These are phyloP conservation scores for Lipophrys pholis DNA, from an alignment of 2,113 vertebrate species.

Conservation along the genomic window DNA sequence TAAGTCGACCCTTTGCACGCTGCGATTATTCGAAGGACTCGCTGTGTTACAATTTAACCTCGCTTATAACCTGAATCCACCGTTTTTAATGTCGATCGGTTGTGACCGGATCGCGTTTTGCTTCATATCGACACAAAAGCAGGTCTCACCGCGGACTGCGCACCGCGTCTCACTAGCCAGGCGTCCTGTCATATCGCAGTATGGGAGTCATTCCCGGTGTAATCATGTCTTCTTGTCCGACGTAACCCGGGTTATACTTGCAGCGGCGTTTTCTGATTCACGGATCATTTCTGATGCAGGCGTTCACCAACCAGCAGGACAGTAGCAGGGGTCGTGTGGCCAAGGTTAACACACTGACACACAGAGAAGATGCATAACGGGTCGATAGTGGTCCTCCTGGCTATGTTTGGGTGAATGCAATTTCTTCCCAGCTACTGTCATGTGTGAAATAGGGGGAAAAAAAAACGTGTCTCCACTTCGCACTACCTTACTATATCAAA, in stretches of 20 bases:
- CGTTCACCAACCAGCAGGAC: constrained; percentile 20
- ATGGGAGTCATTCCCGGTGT: constrained; percentile 17
- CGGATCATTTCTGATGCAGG: constrained; percentile 1
- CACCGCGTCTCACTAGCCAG: constrained; percentile 17
- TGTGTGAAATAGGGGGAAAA: too few relatives aligned
- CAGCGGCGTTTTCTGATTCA: not conserved
- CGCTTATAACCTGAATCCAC: not conserved
- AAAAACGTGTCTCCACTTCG: too few relatives aligned
- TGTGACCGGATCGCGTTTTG: not conserved
- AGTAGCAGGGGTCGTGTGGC: constrained; percentile 47
- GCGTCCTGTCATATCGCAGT: constrained; percentile 29
- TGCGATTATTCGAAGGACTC: constrained; percentile 41
- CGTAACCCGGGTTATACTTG: not conserved
- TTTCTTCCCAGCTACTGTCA: too few relatives aligned
- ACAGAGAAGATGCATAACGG: constrained; percentile 22
- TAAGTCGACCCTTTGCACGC: constrained; percentile 47
- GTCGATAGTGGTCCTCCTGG: constrained; percentile 21
- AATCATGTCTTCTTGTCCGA: constrained; percentile 13
- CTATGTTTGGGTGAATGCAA: not conserved
- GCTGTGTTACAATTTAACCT: constrained; percentile 16
- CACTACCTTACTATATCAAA: too few relatives aligned
- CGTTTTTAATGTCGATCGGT: not conserved
- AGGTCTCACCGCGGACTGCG: constrained; percentile 17
- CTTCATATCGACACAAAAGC: not conserved
- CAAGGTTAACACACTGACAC: constrained; percentile 68